Conservation (phyloP, 2,888 invertebrate genomes). For the Linnaemya tessellans region DNA sequence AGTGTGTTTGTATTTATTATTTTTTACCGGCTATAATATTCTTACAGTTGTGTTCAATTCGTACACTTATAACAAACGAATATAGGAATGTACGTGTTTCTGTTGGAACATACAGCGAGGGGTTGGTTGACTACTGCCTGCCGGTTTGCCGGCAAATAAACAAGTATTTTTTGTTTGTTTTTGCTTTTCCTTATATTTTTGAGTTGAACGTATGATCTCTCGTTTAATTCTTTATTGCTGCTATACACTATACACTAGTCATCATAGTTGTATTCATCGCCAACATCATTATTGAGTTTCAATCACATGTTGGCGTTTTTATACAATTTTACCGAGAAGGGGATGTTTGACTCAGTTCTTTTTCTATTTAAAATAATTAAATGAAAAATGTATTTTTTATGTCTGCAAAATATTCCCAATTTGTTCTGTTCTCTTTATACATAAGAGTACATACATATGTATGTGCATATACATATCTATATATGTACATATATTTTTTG, state of each 20-base stretch:
- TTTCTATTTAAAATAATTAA: conserved; percentile 59
- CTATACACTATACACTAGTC: conserved; percentile 27
- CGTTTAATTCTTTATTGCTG: conserved; percentile 36
- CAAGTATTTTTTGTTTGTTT: conserved; percentile 53
- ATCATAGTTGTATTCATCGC: conserved; percentile 30
- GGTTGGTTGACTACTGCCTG: conserved; percentile 14
- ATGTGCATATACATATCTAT: too few species aligned
- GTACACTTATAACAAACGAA: not conserved
- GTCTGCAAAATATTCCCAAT: conserved; percentile 33
- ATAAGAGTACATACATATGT: too few species aligned
- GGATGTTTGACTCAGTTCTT: conserved; percentile 64
- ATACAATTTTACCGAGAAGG: conserved; percentile 29
- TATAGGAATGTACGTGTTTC: not conserved
- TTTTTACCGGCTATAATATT: not conserved
- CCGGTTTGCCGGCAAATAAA: conserved; percentile 60
- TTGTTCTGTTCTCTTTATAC: conserved; percentile 10
- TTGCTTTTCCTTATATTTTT: conserved; percentile 6
- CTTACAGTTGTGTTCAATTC: not conserved
- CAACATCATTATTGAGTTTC: conserved; percentile 55
- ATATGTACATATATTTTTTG: not conserved
- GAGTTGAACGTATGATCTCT: conserved; percentile 49
- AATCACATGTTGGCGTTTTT: conserved; percentile 38
- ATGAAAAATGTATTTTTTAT: conserved; percentile 44
- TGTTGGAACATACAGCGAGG: not conserved
- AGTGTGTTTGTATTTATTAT: not conserved